These are phyloP conservation scores for Pholis gunnellus DNA, from an alignment of 2,113 vertebrate genomes.

Conservation along the genomic window DNA sequence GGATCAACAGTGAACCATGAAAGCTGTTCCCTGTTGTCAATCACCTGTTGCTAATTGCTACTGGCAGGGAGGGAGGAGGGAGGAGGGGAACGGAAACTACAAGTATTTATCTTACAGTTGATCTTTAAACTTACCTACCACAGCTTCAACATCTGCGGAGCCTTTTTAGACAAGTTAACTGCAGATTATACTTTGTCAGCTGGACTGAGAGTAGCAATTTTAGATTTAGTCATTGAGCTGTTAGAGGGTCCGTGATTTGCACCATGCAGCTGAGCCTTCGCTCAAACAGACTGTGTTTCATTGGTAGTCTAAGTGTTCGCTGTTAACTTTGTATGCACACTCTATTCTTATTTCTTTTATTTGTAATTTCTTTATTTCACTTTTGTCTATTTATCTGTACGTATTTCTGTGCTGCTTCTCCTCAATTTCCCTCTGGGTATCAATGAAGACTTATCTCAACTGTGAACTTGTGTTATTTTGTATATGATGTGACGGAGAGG, in stretches of 20 bases:
- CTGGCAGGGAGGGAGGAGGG: slow-evolving; percentile 29
- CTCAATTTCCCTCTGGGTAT: background rate
- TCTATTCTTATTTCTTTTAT: no score
- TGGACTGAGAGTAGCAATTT: slow-evolving; percentile 30
- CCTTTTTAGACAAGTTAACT: slow-evolving; percentile 20
- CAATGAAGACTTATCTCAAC: background rate
- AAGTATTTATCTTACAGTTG: slow-evolving; percentile 70
- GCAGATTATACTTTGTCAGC: slow-evolving; percentile 38
- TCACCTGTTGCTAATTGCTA: slow-evolving; percentile 70
- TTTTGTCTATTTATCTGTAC: background rate
- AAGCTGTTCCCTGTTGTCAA: slow-evolving; percentile 58
- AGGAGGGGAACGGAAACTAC: slow-evolving; percentile 56
- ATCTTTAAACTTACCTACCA: slow-evolving; percentile 75
- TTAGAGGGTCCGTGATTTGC: slow-evolving; percentile 12
- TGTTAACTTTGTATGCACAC: background rate
- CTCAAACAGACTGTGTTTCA: slow-evolving; percentile 2
- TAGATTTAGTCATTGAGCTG: slow-evolving; percentile 12
- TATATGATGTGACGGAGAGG: background rate
- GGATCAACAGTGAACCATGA: slow-evolving; percentile 44
- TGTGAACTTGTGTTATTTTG: background rate
- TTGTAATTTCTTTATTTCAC: background rate
- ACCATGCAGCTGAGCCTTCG: slow-evolving; percentile 7
- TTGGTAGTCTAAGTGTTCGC: background rate
- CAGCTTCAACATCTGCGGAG: slow-evolving; percentile 44
- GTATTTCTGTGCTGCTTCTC: background rate